These are phyloP conservation scores for Penaeus indicus DNA, from an alignment of 1,140 invertebrate genomes.

Conservation along the genomic window DNA sequence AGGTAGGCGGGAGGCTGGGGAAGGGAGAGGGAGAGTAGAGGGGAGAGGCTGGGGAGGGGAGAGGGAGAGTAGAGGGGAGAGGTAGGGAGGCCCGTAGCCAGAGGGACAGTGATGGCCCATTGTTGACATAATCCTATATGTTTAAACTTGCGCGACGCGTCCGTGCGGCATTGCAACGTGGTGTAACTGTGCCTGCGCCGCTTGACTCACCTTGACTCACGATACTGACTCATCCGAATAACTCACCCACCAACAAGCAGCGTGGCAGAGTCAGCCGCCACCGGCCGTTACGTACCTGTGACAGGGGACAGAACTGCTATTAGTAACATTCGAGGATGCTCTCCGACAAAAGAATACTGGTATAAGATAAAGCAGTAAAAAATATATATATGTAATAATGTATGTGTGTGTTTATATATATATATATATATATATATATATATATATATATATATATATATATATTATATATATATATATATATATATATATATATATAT, in stretches of 20 bases:
- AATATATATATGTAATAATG: background rate
- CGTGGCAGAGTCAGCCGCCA: background rate
- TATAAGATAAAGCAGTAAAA: background rate
- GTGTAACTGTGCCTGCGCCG: too few species aligned
- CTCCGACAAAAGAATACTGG: background rate
- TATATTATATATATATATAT: background rate
- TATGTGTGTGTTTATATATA: background rate
- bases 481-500: background rate
- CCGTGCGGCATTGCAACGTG: too few species aligned
- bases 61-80: background rate
- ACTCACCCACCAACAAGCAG: too few species aligned
- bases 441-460: conserved; percentile 18
- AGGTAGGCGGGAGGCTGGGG: too few species aligned
- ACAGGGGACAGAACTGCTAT: conserved; percentile 18
- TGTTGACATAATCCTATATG: too few species aligned
- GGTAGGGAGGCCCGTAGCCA: background rate
- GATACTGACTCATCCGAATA: too few species aligned
- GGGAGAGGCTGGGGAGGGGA: too few species aligned
- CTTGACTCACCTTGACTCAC: too few species aligned
- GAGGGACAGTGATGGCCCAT: background rate
- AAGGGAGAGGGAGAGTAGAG: too few species aligned
- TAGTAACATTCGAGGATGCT: conserved; percentile 6
- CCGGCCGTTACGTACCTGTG: conserved; percentile 7
- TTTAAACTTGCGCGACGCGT: too few species aligned
- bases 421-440: background rate